Conservation (phyloP, 2,113 vertebrate species). For the Mormyrus iriodes region DNA sequence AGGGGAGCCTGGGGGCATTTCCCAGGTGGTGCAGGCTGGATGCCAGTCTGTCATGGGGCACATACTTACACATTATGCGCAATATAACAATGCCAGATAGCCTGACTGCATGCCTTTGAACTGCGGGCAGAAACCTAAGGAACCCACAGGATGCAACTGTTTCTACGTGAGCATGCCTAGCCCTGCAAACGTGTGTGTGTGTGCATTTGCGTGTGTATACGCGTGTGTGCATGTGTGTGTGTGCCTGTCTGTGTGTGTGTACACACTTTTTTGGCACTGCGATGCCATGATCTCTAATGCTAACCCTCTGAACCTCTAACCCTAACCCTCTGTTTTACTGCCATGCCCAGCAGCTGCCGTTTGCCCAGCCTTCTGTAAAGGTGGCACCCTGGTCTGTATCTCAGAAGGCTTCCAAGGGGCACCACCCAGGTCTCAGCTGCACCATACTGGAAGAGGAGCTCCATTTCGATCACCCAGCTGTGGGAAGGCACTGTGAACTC, state of each 20-base stretch:
- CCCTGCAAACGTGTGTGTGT: neutral
- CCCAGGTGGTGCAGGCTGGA: neutral
- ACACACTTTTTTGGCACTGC: neutral
- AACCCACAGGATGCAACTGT: neutral
- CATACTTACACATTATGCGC: neutral
- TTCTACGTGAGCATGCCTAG: neutral
- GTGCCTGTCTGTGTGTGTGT: too few relatives aligned
- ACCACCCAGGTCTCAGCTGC: neutral
- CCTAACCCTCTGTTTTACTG: neutral
- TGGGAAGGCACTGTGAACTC: neutral
- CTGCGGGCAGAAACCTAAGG: neutral
- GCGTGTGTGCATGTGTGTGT: too few relatives aligned
- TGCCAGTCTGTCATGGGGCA: neutral
- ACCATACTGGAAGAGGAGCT: neutral
- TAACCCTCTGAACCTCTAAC: neutral
- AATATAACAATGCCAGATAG: neutral
- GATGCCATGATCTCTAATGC: neutral
- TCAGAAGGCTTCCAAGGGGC: neutral
- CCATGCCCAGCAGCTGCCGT: neutral
- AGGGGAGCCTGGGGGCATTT: neutral
- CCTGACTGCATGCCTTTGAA: neutral
- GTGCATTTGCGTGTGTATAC: too few relatives aligned
- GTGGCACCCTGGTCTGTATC: neutral
- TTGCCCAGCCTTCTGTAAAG: neutral
- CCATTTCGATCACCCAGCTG: neutral